Base-by-base conservation (phyloP, 2,113 vertebrate genomes). In the Menura novaehollandiae region DNA sequence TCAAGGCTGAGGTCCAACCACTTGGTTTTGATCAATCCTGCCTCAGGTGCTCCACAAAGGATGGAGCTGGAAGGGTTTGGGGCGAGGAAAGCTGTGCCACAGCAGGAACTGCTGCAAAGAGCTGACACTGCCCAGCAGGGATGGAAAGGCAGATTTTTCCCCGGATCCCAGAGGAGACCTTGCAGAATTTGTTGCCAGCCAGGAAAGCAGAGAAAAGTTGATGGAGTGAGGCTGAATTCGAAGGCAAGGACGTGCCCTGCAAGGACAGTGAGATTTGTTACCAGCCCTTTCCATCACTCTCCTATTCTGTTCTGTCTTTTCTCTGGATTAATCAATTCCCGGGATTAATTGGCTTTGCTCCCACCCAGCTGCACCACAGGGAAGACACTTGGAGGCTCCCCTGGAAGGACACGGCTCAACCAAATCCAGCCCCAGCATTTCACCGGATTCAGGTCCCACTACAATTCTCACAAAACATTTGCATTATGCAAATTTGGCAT, bases 401-500 rank as follows among this genome's bases (percentile, higher is more conserved):
- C 78, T 51, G 71, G 62, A 88, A 95, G 49, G 66, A 27, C 82
- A 63, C 20, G n/a, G 43, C 66, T 76, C 92, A 55, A 4, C 58
- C 9, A 3, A 67, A 72, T 63, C 75, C 89, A 68, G n/a, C 46
- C 72, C 39, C n/a, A 91, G 13, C 73, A 15, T 14, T 11, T 67
- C 73, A 17, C 51, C 37, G 8, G 0, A 28, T 44, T 69, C n/a
- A 23, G 51, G 41, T 15, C 62, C n/a, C 4, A 0, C 44, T 71
- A 9, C 37, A 20, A 15, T 39, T 44, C 68, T 37, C 35, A 27
- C 55, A 19, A 49, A 91, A 44, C 14, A 63, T 96, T 94, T 93
- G 77, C 91, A 95, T 95, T 94, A 94, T 96, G 96, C 73, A 95
- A 95, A 97, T 95, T 14, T 44, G 89, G 72, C 89, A 67, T 74